Evolutionary conservation across 2,797 vertebrate species (phyloP), one percentile per base, ranked within the genome.

Genomic region (Petrocephalus sullivani): DNA sequence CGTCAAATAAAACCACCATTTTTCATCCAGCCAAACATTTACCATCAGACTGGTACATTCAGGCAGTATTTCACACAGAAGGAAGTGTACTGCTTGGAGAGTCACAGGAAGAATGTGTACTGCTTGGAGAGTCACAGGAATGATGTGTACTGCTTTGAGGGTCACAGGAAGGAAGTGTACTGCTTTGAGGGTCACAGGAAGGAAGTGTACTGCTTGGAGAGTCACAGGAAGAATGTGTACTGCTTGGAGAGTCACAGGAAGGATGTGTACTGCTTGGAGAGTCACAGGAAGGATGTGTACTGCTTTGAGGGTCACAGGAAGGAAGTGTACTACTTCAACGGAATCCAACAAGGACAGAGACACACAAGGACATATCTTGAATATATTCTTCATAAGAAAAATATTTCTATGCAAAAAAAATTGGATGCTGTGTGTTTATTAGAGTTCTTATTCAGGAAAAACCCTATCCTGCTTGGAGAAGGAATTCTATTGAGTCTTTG

Each of bases 151-250:
- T 54, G 53, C 53, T 54, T 54, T 8, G 53, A 54, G 49, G 8
- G 53, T 9, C 10, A 54, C 1, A 6, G 9, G 53, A 0, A 54
- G 53, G 53, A 54, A 54, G 9, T 54, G 58, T 60, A 60, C 58
- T 60, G 58, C 58, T 60, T 21, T 19, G 19, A 60, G 2, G 0
- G n/a, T 60, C 58, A 0, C 0, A 60, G n/a, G 58, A 0, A 3
- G n/a, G 12, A 21, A 3, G 9, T 67, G 23, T 67, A 67, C 3
- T 67, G 61, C 23, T 67, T 67, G 10, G 10, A 33, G 10, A 0
- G 23, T 67, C 23, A 0, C 0, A 33, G 3, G 10, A 0, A 5
- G 64, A 9, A 67, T 4, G 10, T 28, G 10, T 67, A 14, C 21
- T 33, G 21, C 61, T 28, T 67, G n/a, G 61, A 67, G 23, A 0